Evolutionary conservation across 2,113 vertebrate species (phyloP), one percentile per base, ranked within the genome.

Genomic region (Bubalus kerabau): DNA sequence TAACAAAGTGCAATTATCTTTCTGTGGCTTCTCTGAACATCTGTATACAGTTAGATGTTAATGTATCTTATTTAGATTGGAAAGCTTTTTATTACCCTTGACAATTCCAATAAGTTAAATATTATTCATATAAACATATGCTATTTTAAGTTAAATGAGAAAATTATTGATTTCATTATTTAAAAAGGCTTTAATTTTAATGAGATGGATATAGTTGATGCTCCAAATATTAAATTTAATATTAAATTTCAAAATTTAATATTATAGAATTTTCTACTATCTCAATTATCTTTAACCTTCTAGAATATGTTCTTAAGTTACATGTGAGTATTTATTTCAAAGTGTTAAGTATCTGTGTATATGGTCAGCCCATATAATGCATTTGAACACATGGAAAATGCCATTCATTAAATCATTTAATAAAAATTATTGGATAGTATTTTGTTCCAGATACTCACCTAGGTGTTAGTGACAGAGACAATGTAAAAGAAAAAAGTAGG

Each of bases 41-140:
- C n/a, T 90, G 83, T 95, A 95, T 97, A 59, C 12, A 97, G 71
- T 88, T 86, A 93, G 67, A 93, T 94, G 71, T 95, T 94, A 96
- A 60, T 93, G 32, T 71, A 85, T 86, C 21, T 92, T 92, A 88
- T 92, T 96, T 95, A 96, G 56, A 94, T 54, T 80, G 26, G 16
- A 91, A 94, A 92, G 56, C 7, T 74, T 95, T 96, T 92, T 93
- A 87, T 56, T 74, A 96, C 90, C 60, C 80, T 91, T 90, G 76
- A 67, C 52, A 96, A 52, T 96, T 89, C 21, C 21, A 93, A 84
- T 60, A 96, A 91, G 14, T 71, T 89, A 36, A 94, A 64, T 93
- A 94, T 87, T 97, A 87, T 90, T 93, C 59, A 91, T 80, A 36
- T 11, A 62, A 92, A 74, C 16, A 78, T 80, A 90, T 88, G 4